Percentiles rank a stretch among this genome's conserved stretches.
These are phyloP conservation scores for Neotragus moschatus DNA, from an alignment of 2,113 vertebrate species.

Conservation along the genomic window DNA sequence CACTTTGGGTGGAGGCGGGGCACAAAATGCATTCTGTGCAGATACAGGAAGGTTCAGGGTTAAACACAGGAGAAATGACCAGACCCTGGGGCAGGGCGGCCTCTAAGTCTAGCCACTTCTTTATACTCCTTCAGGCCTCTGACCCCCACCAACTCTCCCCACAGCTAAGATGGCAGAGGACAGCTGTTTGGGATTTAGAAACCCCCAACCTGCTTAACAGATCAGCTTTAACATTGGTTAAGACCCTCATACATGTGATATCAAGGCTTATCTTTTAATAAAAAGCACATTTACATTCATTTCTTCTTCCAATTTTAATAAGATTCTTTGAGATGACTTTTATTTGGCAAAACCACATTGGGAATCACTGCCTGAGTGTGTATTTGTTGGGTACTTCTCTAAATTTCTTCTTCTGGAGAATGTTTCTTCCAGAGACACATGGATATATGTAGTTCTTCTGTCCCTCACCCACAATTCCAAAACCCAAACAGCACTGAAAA, in stretches of 20 bases:
- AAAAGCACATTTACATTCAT: neutral
- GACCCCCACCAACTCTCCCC: neutral
- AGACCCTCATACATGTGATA: neutral
- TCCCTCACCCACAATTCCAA: neutral
- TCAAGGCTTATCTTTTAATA: neutral
- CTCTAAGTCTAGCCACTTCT: neutral
- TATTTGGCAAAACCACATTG: neutral
- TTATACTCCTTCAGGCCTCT: neutral
- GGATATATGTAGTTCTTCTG: neutral
- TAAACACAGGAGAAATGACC: conserved; percentile 26
- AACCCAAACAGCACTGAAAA: neutral
- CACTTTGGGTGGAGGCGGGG: neutral
- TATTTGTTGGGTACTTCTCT: neutral
- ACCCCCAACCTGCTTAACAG: neutral
- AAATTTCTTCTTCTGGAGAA: conserved; percentile 15
- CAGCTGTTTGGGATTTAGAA: neutral
- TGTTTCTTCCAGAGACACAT: neutral
- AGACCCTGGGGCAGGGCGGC: neutral
- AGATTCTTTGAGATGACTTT: neutral
- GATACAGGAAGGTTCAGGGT: neutral
- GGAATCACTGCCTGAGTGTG: neutral
- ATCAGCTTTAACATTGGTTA: neutral
- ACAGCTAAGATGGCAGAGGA: neutral
- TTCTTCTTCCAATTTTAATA: neutral
- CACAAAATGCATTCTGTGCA: neutral